These are phyloP conservation scores for Caenorhabditis imperialis DNA, from an alignment of 2,888 invertebrate species.

Conservation along the genomic window DNA sequence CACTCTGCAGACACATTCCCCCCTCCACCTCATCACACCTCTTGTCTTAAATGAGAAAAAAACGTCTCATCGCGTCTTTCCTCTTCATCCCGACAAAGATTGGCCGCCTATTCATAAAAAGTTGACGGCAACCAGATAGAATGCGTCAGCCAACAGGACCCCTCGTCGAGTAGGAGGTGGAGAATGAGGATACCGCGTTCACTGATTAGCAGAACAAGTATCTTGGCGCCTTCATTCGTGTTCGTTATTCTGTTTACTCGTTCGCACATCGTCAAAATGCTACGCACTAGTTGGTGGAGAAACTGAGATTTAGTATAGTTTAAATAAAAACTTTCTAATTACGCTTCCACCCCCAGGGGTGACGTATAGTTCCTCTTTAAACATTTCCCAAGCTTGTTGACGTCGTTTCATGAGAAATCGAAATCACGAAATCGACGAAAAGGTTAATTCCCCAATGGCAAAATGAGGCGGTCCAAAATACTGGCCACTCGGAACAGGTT, in stretches of 20 bases:
- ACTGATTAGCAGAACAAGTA: conserved; percentile 53
- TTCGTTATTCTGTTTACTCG: conserved; percentile 37
- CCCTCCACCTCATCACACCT: neutral
- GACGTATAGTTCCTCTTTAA: conserved; percentile 44
- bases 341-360: no score
- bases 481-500: conserved; percentile 41
- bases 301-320: no score
- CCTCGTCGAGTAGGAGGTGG: conserved; percentile 18
- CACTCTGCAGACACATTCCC: neutral
- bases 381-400: conserved; percentile 38
- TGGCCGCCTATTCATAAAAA: conserved; percentile 47
- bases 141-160: conserved; percentile 37
- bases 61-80: conserved; percentile 20
- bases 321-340: no score
- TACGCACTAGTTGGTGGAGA: no score
- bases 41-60: neutral
- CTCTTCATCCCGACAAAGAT: conserved; percentile 35
- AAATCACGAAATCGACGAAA: no score
- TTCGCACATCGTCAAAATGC: conserved; percentile 45
- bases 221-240: neutral
- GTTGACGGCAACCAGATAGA: conserved; percentile 53
- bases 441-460: no score
- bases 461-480: conserved; percentile 33
- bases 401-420: no score
- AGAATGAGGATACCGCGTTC: conserved; percentile 36